Percentiles rank a stretch among this genome's conserved stretches.
Evolutionary conservation across 2,888 invertebrate genomes (phyloP).

Genomic region (Dynastes tityus): DNA sequence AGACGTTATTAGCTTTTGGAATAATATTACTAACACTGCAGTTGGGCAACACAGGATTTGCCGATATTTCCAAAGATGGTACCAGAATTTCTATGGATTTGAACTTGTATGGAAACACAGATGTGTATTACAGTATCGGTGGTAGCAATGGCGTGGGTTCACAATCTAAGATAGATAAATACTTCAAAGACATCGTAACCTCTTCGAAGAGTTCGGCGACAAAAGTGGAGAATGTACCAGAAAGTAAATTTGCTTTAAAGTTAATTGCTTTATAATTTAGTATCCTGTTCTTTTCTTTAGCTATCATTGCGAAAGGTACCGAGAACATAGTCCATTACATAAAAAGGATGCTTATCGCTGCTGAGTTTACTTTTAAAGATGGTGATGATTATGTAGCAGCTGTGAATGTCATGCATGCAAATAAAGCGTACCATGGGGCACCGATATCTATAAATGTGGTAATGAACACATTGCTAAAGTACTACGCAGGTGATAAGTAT

Average conservation of each 20-base stretch:
- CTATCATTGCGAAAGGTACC: constrained; percentile 67
- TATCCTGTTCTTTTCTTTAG: constrained; percentile 59
- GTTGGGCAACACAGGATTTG: constrained; percentile 30
- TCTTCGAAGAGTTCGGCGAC: constrained; percentile 17
- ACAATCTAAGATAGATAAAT: background rate
- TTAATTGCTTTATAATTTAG: background rate
- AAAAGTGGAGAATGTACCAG: constrained; percentile 45
- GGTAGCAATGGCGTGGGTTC: background rate
- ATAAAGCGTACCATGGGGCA: constrained; percentile 72
- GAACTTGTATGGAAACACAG: constrained; percentile 35
- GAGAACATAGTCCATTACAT: constrained; percentile 70
- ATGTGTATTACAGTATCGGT: constrained; percentile 42
- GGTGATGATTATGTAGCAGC: background rate
- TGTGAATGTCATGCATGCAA: constrained; percentile 69
- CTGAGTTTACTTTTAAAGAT: constrained; percentile 66
- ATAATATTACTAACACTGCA: constrained; percentile 24
- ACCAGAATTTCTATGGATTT: constrained; percentile 35
- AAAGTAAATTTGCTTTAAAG: constrained; percentile 40
- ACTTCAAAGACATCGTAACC: constrained; percentile 17
- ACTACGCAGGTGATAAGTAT: constrained; percentile 62
- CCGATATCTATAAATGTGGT: constrained; percentile 73
- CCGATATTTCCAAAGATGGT: constrained; percentile 44
- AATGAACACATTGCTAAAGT: constrained; percentile 70
- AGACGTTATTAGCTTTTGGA: constrained; percentile 27
- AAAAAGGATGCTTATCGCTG: constrained; percentile 70